Conservation (phyloP, 2,888 invertebrate genomes). For the Dynastes maya region DNA sequence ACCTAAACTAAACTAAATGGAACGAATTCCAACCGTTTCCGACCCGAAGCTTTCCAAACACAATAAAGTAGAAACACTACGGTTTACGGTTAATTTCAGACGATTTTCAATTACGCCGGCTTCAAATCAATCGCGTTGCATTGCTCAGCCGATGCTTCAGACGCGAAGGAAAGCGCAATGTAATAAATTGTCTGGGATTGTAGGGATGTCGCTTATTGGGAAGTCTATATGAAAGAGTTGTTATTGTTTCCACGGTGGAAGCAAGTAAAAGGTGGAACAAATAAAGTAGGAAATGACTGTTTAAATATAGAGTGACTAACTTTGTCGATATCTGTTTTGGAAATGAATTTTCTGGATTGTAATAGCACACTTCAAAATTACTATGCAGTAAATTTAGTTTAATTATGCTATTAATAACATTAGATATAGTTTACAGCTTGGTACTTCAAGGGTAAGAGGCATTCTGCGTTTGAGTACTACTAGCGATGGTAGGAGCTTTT, state of each 20-base stretch:
- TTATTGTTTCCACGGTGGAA: not conserved
- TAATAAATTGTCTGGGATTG: constrained; percentile 7
- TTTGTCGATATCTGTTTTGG: too few species aligned
- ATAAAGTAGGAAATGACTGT: not conserved
- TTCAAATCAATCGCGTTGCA: constrained; percentile 7
- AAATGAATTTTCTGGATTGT: too few species aligned
- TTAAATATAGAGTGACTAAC: too few species aligned
- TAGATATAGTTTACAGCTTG: too few species aligned
- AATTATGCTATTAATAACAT: too few species aligned
- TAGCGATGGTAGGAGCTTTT: too few species aligned
- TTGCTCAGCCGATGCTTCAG: not conserved
- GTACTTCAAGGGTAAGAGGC: too few species aligned
- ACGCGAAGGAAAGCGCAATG: not conserved
- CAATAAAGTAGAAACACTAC: constrained; percentile 11
- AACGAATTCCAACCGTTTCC: too few species aligned
- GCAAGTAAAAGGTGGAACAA: not conserved
- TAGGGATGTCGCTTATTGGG: not conserved
- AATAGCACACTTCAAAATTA: too few species aligned
- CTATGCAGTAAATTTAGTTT: too few species aligned
- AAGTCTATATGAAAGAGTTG: not conserved
- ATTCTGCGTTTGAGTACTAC: too few species aligned
- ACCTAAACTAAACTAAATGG: too few species aligned
- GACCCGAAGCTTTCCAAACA: not conserved
- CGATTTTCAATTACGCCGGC: constrained; percentile 4
- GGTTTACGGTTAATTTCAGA: constrained; percentile 18